phyloP scores from a whole-genome alignment of 2,113 vertebrate genomes.

The Echinops telfairi region DNA sequence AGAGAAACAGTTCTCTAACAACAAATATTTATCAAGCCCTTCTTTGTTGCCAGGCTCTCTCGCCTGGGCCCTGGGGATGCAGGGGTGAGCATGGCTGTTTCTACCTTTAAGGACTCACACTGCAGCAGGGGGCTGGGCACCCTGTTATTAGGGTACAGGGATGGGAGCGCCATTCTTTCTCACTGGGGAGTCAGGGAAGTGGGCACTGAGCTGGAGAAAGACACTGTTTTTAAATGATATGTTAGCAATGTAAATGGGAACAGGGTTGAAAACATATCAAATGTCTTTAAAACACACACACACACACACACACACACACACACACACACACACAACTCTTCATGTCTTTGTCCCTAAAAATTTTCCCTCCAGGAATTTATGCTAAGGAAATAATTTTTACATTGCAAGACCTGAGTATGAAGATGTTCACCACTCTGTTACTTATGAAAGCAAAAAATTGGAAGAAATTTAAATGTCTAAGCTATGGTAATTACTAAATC shows the following conservation, averaged over 20 bases:
- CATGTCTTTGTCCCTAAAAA: not conserved
- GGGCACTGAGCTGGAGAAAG: not conserved
- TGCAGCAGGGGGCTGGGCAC: not conserved
- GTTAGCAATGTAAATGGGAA: not conserved
- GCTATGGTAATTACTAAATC: conserved; percentile 32
- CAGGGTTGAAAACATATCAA: not conserved
- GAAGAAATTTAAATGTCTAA: not conserved
- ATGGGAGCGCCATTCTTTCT: not conserved
- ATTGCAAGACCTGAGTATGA: not conserved
- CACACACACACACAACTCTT: not conserved
- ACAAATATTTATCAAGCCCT: not conserved
- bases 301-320: too few species aligned
- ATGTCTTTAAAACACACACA: not conserved
- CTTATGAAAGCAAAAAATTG: conserved; percentile 33
- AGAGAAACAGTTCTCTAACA: not conserved
- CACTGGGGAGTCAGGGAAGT: not conserved
- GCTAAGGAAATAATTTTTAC: not conserved
- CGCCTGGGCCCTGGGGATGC: not conserved
- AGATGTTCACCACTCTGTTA: conserved; percentile 21
- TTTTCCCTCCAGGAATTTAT: conserved; percentile 34
- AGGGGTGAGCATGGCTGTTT: not conserved
- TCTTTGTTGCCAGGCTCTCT: not conserved
- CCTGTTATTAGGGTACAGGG: not conserved
- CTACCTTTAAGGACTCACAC: not conserved
- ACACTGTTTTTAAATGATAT: not conserved